phyloP scores from a whole-genome alignment of 2,888 invertebrate genomes.

The Heliconius erato region DNA sequence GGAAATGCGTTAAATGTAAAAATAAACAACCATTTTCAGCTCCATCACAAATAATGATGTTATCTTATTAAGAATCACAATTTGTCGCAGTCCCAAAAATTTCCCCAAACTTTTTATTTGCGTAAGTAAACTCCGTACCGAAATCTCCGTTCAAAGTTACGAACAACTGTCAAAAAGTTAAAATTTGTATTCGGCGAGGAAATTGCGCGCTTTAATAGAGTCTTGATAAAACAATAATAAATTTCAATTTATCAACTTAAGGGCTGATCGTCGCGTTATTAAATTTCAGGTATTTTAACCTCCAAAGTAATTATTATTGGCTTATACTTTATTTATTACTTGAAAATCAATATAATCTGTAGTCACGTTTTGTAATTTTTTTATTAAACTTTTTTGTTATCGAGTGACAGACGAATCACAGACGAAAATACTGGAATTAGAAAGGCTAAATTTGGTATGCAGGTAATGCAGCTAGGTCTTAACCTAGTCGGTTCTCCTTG shows the following conservation, averaged over 20 bases:
- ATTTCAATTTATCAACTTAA: conserved; percentile 33
- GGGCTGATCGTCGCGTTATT: neutral
- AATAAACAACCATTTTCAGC: neutral
- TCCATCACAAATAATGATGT: conserved; percentile 12
- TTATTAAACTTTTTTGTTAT: no score
- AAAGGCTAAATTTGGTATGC: no score
- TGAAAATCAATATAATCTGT: neutral
- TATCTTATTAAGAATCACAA: conserved; percentile 20
- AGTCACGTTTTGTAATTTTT: neutral
- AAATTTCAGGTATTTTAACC: conserved; percentile 11
- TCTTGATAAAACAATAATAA: conserved; percentile 34
- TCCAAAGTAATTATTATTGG: neutral
- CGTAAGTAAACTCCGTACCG: conserved; percentile 5
- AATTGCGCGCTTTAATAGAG: conserved; percentile 29
- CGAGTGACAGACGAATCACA: no score
- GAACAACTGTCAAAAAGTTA: conserved; percentile 35
- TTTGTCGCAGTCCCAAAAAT: conserved; percentile 19
- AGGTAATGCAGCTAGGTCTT: no score
- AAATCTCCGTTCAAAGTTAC: neutral
- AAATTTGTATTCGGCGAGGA: conserved; percentile 31
- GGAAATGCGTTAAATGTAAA: neutral
- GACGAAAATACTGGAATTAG: no score
- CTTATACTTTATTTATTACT: neutral
- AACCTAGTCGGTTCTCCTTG: no score
- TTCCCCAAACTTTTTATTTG: conserved; percentile 16